Evolutionary conservation across 2,888 invertebrate genomes (phyloP).

Genomic region (Torymus tubicola): DNA sequence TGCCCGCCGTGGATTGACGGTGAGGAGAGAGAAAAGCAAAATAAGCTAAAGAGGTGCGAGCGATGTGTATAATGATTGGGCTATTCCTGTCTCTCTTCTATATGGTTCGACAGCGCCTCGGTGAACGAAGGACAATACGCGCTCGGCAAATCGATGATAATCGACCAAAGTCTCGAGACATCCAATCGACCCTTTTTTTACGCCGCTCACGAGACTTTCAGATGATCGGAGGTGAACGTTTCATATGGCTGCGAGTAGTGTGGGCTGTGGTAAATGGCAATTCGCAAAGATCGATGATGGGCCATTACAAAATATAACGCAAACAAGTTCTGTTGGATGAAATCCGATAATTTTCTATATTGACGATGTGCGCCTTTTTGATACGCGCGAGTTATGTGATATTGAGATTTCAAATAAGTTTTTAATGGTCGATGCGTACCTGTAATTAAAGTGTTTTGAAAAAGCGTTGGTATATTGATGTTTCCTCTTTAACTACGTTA

Average conservation of each 20-base stretch:
- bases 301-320: slow-evolving; percentile 16
- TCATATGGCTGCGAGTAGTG: slow-evolving; percentile 10
- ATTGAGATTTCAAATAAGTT: too few relatives aligned
- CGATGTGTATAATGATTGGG: slow-evolving; percentile 29
- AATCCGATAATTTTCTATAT: neutral
- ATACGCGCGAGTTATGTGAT: neutral
- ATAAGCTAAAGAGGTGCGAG: neutral
- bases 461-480: too few relatives aligned
- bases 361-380: neutral
- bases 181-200: neutral
- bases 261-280: neutral
- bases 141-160: slow-evolving; percentile 27
- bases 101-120: slow-evolving; percentile 18
- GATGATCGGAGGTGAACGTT: slow-evolving; percentile 8
- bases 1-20: neutral
- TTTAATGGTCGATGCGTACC: too few relatives aligned
- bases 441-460: too few relatives aligned
- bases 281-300: slow-evolving; percentile 8
- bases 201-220: neutral
- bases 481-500: too few relatives aligned
- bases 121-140: slow-evolving; percentile 12
- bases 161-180: slow-evolving; percentile 33
- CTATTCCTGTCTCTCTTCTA: neutral
- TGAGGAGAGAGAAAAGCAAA: slow-evolving; percentile 6
- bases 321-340: neutral